Percentiles rank a stretch among this genome's conserved stretches.
Evolutionary conservation across 2,888 invertebrate species (phyloP).

Genomic region (Lypha dubia): DNA sequence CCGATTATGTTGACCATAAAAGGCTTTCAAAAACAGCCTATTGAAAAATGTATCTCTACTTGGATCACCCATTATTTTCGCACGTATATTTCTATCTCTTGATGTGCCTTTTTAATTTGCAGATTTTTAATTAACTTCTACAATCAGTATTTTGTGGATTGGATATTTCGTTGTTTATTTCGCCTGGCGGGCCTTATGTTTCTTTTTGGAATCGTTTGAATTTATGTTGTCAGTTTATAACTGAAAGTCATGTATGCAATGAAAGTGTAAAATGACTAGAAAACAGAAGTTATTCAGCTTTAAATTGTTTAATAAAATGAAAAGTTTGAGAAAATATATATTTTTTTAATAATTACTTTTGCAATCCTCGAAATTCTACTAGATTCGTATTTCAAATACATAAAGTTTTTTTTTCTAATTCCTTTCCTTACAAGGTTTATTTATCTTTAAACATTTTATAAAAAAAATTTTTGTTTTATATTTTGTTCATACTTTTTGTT

Average conservation of each 20-base stretch:
- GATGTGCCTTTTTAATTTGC: too few species aligned
- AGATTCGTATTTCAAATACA: background rate
- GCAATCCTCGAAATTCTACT: background rate
- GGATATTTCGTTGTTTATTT: background rate
- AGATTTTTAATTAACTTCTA: too few species aligned
- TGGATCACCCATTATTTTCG: too few species aligned
- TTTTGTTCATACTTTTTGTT: conserved; percentile 6
- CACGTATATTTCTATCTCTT: too few species aligned
- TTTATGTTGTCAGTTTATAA: conserved; percentile 26
- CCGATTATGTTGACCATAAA: too few species aligned
- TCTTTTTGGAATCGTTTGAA: background rate
- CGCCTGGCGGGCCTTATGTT: conserved; percentile 4
- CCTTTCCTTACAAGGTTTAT: background rate
- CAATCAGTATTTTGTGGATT: too few species aligned
- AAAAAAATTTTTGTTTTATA: too few species aligned
- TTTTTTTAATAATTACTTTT: background rate
- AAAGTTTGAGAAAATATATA: background rate
- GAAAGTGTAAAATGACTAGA: conserved; percentile 34
- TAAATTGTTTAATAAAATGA: background rate
- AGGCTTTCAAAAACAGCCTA: too few species aligned
- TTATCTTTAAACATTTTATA: conserved; percentile 6
- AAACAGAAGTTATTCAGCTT: background rate
- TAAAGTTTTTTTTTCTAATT: background rate
- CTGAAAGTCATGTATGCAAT: conserved; percentile 24
- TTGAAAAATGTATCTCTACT: too few species aligned